Evolutionary conservation across 2,797 vertebrate species (phyloP).

Genomic region (Glyptemys insculpta): DNA sequence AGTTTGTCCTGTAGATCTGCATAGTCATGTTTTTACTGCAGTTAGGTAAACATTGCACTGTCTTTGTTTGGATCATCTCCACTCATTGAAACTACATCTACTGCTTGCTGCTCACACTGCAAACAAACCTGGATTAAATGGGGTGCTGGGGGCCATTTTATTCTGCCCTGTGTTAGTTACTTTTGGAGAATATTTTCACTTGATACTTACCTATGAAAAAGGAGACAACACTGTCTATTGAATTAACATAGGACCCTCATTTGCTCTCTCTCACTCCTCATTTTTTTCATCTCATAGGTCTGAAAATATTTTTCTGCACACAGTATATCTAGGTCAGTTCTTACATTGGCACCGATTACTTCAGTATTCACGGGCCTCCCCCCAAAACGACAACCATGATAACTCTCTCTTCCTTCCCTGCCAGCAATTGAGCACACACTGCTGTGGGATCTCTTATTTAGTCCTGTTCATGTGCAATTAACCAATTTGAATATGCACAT

Average conservation of each 20-base stretch:
- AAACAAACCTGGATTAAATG: not conserved
- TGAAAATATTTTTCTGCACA: not conserved
- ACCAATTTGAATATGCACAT: rapidly evolving
- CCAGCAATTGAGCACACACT: not conserved
- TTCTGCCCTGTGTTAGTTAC: not conserved
- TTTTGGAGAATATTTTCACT: conserved; percentile 2
- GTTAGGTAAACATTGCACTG: conserved; percentile 38
- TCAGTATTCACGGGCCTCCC: not conserved
- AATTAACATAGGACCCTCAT: not conserved
- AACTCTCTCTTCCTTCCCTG: not conserved
- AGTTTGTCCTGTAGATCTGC: conserved; percentile 13
- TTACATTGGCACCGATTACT: rapidly evolving
- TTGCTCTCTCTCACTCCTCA: not conserved
- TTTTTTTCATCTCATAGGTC: not conserved
- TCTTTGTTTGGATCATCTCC: not conserved
- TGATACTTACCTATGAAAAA: not conserved
- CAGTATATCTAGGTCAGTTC: not conserved
- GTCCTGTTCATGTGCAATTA: rapidly evolving
- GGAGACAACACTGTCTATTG: not conserved
- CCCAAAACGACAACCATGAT: not conserved
- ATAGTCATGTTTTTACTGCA: not conserved
- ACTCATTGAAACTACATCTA: conserved; percentile 52
- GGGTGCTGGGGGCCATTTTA: not conserved
- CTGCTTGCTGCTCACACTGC: conserved; percentile 29
- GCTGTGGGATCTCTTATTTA: rapidly evolving